Evolutionary conservation across 1,140 invertebrate genomes (phyloP).

Genomic region (Trigoniulus corallinus): DNA sequence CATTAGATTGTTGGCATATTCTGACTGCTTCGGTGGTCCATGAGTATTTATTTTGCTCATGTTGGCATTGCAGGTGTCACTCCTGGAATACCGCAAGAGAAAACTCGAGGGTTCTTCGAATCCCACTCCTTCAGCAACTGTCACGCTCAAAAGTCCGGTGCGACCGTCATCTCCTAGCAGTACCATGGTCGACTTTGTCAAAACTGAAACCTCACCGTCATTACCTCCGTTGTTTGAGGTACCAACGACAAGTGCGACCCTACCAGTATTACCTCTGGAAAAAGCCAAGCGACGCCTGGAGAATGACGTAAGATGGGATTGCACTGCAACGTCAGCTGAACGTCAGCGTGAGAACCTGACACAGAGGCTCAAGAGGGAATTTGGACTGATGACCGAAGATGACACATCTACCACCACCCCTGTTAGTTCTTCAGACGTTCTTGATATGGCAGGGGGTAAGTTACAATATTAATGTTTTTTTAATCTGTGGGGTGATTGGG

Average conservation of each 20-base stretch:
- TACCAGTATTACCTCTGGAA: too few relatives aligned
- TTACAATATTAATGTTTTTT: not conserved
- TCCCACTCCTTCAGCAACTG: slow-evolving; percentile 23
- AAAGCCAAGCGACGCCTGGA: too few relatives aligned
- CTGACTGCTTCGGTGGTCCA: too few relatives aligned
- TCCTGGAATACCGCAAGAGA: slow-evolving; percentile 49
- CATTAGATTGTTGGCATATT: too few relatives aligned
- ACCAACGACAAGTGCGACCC: not conserved
- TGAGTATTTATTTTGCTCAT: too few relatives aligned
- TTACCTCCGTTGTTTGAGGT: not conserved
- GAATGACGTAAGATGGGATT: slow-evolving; percentile 31
- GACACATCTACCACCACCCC: slow-evolving; percentile 31
- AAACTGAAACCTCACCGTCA: slow-evolving; percentile 16
- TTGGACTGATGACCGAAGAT: slow-evolving; percentile 50
- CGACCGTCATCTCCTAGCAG: not conserved
- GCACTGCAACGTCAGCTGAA: slow-evolving; percentile 50
- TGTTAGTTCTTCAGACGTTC: not conserved
- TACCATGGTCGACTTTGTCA: not conserved
- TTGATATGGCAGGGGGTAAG: not conserved
- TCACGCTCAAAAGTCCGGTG: too few relatives aligned
- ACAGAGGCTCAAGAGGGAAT: slow-evolving; percentile 50
- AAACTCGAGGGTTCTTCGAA: slow-evolving; percentile 23
- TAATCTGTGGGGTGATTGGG: slow-evolving; percentile 10
- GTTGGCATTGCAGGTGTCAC: slow-evolving; percentile 39
- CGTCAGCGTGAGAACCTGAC: slow-evolving; percentile 54